Evolutionary conservation across 1,140 invertebrate species (phyloP).

Genomic region (Psix sp.): DNA sequence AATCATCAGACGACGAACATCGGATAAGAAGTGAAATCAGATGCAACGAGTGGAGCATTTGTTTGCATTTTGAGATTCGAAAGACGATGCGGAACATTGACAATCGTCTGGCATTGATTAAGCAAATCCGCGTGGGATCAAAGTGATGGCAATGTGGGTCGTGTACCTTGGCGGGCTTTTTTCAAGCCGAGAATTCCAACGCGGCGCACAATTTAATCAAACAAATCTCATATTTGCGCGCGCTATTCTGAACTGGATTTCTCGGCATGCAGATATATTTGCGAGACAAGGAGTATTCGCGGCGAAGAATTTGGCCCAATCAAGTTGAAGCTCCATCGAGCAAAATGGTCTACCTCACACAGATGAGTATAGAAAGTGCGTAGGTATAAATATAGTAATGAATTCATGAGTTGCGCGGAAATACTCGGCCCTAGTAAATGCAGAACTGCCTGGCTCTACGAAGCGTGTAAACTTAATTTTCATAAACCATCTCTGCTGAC

Average conservation of each 20-base stretch:
- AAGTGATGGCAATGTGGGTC: constrained; percentile 35
- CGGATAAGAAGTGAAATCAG: too few species aligned
- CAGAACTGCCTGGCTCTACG: constrained; percentile 42
- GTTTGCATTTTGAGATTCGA: constrained; percentile 29
- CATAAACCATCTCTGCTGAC: constrained; percentile 57
- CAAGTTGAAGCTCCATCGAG: constrained; percentile 30
- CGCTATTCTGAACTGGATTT: constrained; percentile 20
- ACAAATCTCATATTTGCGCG: constrained; percentile 38
- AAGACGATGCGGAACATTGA: constrained; percentile 16
- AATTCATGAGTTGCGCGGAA: constrained; percentile 46
- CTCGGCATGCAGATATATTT: constrained; percentile 31
- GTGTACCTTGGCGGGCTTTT: constrained; percentile 15
- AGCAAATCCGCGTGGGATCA: constrained; percentile 38
- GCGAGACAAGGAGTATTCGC: constrained; percentile 28
- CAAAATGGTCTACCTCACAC: constrained; percentile 20
- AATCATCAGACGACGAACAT: too few species aligned
- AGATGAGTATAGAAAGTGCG: neutral
- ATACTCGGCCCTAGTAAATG: constrained; percentile 36
- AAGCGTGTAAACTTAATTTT: constrained; percentile 60
- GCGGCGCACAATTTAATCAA: constrained; percentile 41
- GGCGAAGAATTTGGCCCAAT: constrained; percentile 44
- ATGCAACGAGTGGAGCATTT: constrained; percentile 33
- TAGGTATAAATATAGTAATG: constrained; percentile 53
- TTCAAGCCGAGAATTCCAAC: constrained; percentile 11
- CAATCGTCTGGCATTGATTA: constrained; percentile 36